Base-by-base conservation (phyloP, 2,888 invertebrate genomes). In the Leptopilina syphax region DNA sequence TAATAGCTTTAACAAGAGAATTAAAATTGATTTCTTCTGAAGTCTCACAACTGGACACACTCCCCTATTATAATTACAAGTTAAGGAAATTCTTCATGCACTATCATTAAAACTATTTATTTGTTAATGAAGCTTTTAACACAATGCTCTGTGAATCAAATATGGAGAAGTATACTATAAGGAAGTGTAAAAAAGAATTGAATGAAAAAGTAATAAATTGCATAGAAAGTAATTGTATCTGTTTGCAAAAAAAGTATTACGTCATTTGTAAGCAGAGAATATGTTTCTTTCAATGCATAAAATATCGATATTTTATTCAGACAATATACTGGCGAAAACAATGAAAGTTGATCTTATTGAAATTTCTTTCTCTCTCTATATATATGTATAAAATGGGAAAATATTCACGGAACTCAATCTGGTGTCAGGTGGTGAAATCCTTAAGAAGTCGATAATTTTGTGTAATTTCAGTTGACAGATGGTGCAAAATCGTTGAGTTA, bases 381-480 rank as follows among this genome's bases (percentile, higher is more conserved):
- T 9, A 50, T 2, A 50, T 47, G 9, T 47, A 50, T 6, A 63
- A 63, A 24, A 18, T 63, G 8, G 9, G 24, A 24, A 24, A 44
- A 63, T 63, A 63, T 63, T 63, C 18, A 63, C 0, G 63, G 63
- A 18, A 63, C 18, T 63, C 24, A 63, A 63, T 63, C 63, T 63
- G 63, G 63, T 63, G 63, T 8, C 63, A 63, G 63, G 63, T 63
- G 63, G 18, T 18, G 63, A 63, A 63, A 63, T 63, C 24, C 63
- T 63, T 63, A 63, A 63, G 24, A 24, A 63, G 9, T 24, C 63
- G 63, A 63, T 18, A 63, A 63, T 63, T 63, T 63, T 24, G 63
- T 63, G 63, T 63, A 63, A 63, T 63, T 63, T 24, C 63, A 63
- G 63, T 63, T 63, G 63, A 63, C 63, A 63, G 63, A 63, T 63